phyloP scores from a whole-genome alignment of 2,797 vertebrate species.

The Lagodon rhomboides region DNA sequence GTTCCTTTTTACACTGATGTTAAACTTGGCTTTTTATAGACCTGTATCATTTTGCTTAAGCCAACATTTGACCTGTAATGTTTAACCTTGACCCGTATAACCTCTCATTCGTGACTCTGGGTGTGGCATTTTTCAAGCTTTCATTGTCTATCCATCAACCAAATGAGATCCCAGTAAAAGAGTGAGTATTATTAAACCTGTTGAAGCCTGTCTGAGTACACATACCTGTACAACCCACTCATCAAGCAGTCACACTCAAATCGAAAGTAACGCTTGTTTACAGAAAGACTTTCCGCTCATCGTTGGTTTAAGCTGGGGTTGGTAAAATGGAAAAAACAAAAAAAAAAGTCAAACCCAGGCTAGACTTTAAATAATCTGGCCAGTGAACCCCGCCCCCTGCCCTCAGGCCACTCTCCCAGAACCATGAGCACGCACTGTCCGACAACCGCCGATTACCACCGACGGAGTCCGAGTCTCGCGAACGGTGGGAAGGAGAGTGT shows the following conservation, averaged over 20 bases:
- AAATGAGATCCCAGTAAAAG: neutral
- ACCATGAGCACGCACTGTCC: too few species aligned
- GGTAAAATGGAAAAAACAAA: too few species aligned
- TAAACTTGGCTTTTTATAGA: neutral
- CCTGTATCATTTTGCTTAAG: neutral
- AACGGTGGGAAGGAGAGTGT: too few species aligned
- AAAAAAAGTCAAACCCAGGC: too few species aligned
- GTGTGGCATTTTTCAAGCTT: neutral
- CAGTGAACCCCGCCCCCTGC: too few species aligned
- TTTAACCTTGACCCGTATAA: neutral
- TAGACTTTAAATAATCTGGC: too few species aligned
- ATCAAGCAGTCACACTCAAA: neutral
- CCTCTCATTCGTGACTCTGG: neutral
- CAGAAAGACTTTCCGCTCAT: neutral
- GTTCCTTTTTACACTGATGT: neutral
- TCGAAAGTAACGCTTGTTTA: conserved; percentile 19
- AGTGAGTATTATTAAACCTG: conserved; percentile 57
- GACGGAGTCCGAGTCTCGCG: too few species aligned
- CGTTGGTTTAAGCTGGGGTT: neutral
- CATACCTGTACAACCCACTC: conserved; percentile 2
- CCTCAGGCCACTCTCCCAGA: too few species aligned
- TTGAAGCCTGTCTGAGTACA: conserved; percentile 26
- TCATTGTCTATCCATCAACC: conserved; percentile 12
- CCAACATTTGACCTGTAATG: neutral
- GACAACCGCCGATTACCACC: too few species aligned